phyloP scores from a whole-genome alignment of 2,113 vertebrate genomes.

The Oncorhynchus tshawytscha region DNA sequence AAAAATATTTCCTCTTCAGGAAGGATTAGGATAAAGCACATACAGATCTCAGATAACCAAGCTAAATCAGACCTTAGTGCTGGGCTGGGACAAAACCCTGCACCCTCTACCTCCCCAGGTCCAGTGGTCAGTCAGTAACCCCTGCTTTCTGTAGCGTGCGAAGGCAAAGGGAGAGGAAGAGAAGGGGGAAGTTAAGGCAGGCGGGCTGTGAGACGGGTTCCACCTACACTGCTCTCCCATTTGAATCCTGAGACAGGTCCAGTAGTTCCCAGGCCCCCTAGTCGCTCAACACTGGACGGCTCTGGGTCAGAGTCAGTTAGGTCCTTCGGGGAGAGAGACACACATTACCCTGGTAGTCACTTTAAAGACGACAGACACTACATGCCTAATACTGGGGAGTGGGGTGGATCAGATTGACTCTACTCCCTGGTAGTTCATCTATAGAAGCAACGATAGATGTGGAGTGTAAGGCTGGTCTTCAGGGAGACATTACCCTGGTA shows the following conservation, averaged over 20 bases:
- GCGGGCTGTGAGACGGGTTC: conserved; percentile 50
- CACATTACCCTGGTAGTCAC: conserved; percentile 58
- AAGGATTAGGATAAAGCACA: no score
- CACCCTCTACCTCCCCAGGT: background rate
- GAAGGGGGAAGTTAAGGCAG: conserved; percentile 38
- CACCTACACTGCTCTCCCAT: conserved; percentile 89
- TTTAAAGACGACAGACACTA: no score
- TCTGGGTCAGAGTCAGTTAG: conserved; percentile 94
- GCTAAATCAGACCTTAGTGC: background rate
- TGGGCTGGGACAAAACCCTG: background rate
- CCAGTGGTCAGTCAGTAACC: conserved; percentile 10
- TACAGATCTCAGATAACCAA: no score
- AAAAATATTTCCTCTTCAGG: no score
- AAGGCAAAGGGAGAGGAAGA: conserved; percentile 12
- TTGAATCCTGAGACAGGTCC: conserved; percentile 91
- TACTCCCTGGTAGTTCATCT: no score
- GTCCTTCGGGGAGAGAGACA: conserved; percentile 80
- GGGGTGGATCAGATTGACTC: no score
- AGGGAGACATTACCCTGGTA: no score
- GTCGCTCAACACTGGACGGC: conserved; percentile 90
- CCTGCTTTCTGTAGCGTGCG: conserved; percentile 6
- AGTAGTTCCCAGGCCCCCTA: conserved; percentile 70
- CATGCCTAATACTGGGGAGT: no score
- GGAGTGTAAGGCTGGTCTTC: no score
- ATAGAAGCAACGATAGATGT: no score